Conservation (phyloP, 2,888 invertebrate genomes). For the Aphrophora alni region DNA sequence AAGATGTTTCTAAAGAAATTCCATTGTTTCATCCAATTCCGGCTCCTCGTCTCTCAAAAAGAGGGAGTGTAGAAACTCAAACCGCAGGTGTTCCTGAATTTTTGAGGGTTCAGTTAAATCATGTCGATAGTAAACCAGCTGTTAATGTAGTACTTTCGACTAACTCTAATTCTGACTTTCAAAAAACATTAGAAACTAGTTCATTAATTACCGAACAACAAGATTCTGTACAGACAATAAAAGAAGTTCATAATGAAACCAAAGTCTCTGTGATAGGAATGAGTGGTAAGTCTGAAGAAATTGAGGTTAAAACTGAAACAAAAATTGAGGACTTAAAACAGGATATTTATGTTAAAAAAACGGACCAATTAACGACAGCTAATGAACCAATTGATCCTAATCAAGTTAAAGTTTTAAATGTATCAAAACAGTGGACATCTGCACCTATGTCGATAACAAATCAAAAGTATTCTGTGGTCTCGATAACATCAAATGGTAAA, state of each 20-base stretch:
- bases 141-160: constrained; percentile 71
- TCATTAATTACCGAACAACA: background rate
- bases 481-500: constrained; percentile 34
- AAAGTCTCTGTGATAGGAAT: background rate
- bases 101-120: constrained; percentile 72
- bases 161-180: constrained; percentile 25
- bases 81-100: constrained; percentile 66
- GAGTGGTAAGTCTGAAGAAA: constrained; percentile 17
- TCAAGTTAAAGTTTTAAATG: constrained; percentile 29
- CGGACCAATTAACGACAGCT: background rate
- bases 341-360: constrained; percentile 12
- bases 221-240: background rate
- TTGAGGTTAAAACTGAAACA: constrained; percentile 18
- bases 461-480: constrained; percentile 37
- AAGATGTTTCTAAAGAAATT: too few relatives aligned
- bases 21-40: constrained; percentile 36
- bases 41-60: constrained; percentile 37
- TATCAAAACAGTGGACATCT: constrained; percentile 28
- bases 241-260: constrained; percentile 2
- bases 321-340: background rate
- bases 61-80: constrained; percentile 29
- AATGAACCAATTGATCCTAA: constrained; percentile 30
- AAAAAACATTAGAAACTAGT: background rate
- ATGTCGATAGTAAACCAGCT: constrained; percentile 68
- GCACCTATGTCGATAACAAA: constrained; percentile 32